Conservation (phyloP, 2,888 invertebrate species). For the Lacanobia wlatinum region DNA sequence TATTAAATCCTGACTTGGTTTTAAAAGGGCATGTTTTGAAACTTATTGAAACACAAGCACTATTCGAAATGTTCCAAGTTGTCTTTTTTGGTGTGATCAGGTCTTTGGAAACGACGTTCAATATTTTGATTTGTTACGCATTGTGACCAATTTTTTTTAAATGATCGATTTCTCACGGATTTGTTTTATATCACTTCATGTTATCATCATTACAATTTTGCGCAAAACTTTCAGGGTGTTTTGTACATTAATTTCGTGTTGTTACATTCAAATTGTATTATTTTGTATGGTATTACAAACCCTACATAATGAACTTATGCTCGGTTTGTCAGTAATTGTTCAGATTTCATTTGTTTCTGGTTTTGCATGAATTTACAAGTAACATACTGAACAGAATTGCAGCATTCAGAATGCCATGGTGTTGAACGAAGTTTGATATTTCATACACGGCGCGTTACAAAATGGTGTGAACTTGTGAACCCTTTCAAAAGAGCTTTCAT, state of each 20-base stretch:
- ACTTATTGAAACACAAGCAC: not conserved
- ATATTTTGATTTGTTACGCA: not conserved
- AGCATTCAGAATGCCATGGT: not conserved
- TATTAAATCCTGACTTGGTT: constrained; percentile 11
- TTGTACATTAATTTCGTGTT: not conserved
- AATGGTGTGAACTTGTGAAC: not conserved
- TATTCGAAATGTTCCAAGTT: not conserved
- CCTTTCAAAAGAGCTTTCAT: not conserved
- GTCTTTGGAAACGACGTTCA: not conserved
- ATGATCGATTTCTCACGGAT: not conserved
- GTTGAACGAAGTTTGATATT: not conserved
- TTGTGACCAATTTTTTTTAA: too few relatives aligned
- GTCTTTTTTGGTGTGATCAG: not conserved
- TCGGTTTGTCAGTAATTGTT: not conserved
- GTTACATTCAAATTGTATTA: not conserved
- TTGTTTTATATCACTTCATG: not conserved
- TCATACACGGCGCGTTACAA: not conserved
- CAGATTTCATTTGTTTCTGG: not conserved
- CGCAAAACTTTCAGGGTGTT: not conserved
- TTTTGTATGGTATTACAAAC: not conserved
- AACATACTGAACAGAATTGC: not conserved
- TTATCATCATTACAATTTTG: not conserved
- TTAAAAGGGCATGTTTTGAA: constrained; percentile 30
- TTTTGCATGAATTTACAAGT: not conserved
- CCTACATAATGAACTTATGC: not conserved